Base-by-base conservation (phyloP, 2,113 vertebrate genomes). In the Petrocephalus zakoni region DNA sequence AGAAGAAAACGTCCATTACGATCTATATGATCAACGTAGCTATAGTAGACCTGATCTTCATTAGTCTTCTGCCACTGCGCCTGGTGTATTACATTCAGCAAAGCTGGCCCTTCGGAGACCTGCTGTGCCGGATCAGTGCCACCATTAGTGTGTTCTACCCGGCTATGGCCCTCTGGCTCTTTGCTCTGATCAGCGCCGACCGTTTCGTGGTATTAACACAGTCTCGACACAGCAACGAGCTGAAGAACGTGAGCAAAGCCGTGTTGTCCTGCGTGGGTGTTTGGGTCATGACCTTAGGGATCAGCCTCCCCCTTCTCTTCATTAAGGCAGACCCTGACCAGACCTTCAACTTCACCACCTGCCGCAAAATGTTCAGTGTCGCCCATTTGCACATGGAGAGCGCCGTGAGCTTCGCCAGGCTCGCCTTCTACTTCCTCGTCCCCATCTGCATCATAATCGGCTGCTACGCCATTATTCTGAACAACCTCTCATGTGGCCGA, bases 21-120 rank as follows among this genome's bases (percentile, higher is more conserved):
- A 90, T 99, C 78, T 98, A 99, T 37, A 99, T 99, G 98, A 98
- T 98, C 92, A 99, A 99, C 1, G 97, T 99, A 2, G 98, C 98
- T 0, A 75, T 98, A 29, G 92, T 99, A 87, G 98, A 99, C 91
- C 93, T 99, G 4, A 81, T 97, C 75, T 97, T 97, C 90, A 95
- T 98, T 87, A 58, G 97, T 53, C 93, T 95, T 34, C 93, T 99
- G 49, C 98, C 98, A 75, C 98, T 99, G 90, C 95, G 96, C 75
- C 96, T 99, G 93, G 91, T 95, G 64, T 98, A 99, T 91, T 96
- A 97, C 0, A 93, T 92, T 53, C 95, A 91, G 91, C 95, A 95
- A 64, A 92, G 83, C 1, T 99, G 98, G 98, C 94, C 96, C 22
- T 99, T 99, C 5, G 98, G 98, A 53, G 95, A 97, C 1, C 1